Conservation (phyloP, 2,113 vertebrate genomes). For the Reinhardtius hippoglossoides region DNA sequence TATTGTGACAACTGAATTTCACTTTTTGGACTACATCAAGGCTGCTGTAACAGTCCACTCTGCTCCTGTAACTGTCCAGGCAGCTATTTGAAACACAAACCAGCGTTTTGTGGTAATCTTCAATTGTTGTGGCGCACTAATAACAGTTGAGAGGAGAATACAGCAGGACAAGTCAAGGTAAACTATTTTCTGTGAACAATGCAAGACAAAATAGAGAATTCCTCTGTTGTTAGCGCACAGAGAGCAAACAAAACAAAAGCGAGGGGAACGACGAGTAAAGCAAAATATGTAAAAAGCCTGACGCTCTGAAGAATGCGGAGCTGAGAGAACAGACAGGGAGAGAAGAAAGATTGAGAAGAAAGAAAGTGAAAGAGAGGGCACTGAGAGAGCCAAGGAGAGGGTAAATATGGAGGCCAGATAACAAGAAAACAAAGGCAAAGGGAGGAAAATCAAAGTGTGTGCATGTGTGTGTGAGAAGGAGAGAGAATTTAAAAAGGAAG, state of each 20-base stretch:
- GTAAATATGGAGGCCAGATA: conserved; percentile 68
- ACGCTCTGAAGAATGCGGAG: conserved; percentile 51
- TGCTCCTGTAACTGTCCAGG: background rate
- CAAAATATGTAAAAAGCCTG: conserved; percentile 72
- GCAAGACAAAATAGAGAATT: background rate
- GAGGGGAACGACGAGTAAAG: conserved; percentile 58
- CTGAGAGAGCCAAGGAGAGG: conserved; percentile 64
- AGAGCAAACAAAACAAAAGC: conserved; percentile 59
- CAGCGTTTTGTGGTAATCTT: conserved; percentile 12
- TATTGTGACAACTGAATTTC: background rate
- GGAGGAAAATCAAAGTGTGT: conserved; percentile 47
- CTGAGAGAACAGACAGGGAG: conserved; percentile 45
- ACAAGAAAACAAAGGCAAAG: conserved; percentile 66
- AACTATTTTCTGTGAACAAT: conserved; percentile 50
- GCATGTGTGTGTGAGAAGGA: conserved; percentile 27
- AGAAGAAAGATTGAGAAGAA: conserved; percentile 40
- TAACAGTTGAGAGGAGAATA: conserved; percentile 10
- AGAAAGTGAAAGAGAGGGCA: conserved; percentile 48
- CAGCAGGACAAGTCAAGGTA: conserved; percentile 59
- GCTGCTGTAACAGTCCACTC: background rate
- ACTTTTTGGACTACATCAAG: too few relatives aligned
- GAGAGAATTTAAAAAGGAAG: conserved; percentile 73
- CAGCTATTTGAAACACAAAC: background rate
- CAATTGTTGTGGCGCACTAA: conserved; percentile 22
- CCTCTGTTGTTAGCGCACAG: conserved; percentile 37